Evolutionary conservation across 1,140 invertebrate species (phyloP).

Genomic region (Penaeus vannamei): DNA sequence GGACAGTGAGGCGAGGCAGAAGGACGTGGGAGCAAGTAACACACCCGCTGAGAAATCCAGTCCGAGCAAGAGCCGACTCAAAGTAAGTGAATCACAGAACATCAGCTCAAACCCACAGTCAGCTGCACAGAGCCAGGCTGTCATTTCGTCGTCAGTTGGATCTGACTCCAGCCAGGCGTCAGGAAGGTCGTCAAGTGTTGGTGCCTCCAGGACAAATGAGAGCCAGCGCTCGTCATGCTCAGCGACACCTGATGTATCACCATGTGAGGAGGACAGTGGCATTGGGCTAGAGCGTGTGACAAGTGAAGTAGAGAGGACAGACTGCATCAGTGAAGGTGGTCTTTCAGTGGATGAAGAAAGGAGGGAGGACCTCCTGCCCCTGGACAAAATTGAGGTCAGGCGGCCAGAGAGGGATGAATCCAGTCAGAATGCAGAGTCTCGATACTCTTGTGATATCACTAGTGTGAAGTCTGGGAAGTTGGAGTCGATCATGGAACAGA

Average conservation of each 20-base stretch:
- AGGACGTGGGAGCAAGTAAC: not conserved
- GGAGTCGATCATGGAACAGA: conserved; percentile 61
- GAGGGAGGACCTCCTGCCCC: conserved; percentile 69
- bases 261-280: conserved; percentile 67
- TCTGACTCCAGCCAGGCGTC: conserved; percentile 55
- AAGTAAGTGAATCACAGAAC: conserved; percentile 52
- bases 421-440: conserved; percentile 22
- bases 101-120: conserved; percentile 42
- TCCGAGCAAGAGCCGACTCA: conserved; percentile 26
- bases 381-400: conserved; percentile 79
- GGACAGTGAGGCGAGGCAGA: conserved; percentile 4
- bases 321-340: conserved; percentile 52
- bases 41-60: conserved; percentile 32
- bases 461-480: conserved; percentile 51
- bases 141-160: conserved; percentile 51
- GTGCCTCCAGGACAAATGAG: conserved; percentile 47
- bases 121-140: conserved; percentile 40
- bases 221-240: conserved; percentile 53
- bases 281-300: conserved; percentile 69
- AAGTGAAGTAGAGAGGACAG: conserved; percentile 58
- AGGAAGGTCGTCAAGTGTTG: conserved; percentile 51
- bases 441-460: conserved; percentile 22
- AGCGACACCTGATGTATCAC: conserved; percentile 62
- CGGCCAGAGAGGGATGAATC: conserved; percentile 36
- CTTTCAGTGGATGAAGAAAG: conserved; percentile 67